Conservation (phyloP, 2,113 vertebrate genomes). For the Cavia porcellus region DNA sequence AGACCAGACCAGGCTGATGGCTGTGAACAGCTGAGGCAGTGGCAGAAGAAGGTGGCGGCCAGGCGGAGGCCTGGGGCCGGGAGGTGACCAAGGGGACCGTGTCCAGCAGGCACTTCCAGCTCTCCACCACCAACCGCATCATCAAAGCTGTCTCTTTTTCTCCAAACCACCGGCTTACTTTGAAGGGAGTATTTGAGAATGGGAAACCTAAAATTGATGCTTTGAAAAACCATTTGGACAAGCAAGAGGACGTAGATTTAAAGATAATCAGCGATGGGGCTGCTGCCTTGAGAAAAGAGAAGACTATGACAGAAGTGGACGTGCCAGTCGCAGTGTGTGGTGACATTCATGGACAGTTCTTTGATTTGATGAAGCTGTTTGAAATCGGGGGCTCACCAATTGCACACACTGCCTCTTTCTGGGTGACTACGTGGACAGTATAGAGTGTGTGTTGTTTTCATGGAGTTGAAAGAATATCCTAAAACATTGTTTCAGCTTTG, state of each 20-base stretch:
- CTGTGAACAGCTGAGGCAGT: too few species aligned
- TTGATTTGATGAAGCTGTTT: slow-evolving; percentile 99
- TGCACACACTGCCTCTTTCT: slow-evolving; percentile 99
- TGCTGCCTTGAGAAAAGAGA: slow-evolving; percentile 95
- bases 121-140: too few species aligned
- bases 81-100: too few species aligned
- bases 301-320: slow-evolving; percentile 98
- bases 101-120: too few species aligned
- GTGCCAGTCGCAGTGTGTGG: slow-evolving; percentile 99
- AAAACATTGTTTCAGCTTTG: too few species aligned
- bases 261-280: slow-evolving; percentile 97
- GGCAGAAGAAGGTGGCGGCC: too few species aligned
- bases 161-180: slow-evolving; percentile 92
- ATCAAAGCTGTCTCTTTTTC: slow-evolving; percentile 95
- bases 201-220: slow-evolving; percentile 95
- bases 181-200: slow-evolving; percentile 96
- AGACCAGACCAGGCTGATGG: too few species aligned
- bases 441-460: too few species aligned
- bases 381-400: slow-evolving; percentile 97
- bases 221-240: slow-evolving; percentile 95
- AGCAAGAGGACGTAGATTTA: slow-evolving; percentile 96
- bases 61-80: too few species aligned
- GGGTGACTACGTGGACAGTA: slow-evolving; percentile 98
- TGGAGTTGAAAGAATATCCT: too few species aligned
- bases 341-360: slow-evolving; percentile 98